These are phyloP conservation scores for Podabrus alpinus DNA, from an alignment of 2,888 invertebrate genomes.

Conservation along the genomic window DNA sequence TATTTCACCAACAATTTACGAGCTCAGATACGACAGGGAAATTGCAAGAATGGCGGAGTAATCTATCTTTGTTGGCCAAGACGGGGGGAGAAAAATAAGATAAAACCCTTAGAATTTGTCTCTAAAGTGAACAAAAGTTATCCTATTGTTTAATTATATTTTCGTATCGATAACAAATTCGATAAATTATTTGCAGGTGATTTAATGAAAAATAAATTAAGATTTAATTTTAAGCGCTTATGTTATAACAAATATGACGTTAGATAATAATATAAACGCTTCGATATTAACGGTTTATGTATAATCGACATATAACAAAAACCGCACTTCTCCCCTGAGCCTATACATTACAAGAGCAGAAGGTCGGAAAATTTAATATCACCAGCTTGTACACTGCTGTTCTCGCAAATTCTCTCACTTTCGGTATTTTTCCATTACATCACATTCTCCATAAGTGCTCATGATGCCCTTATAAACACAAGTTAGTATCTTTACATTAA, in stretches of 20 bases:
- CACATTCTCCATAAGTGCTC: conserved; percentile 47
- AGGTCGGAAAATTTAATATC: conserved; percentile 58
- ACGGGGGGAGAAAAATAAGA: conserved; percentile 59
- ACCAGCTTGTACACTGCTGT: conserved; percentile 52
- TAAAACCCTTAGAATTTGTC: conserved; percentile 57
- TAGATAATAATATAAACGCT: conserved; percentile 17
- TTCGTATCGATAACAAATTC: conserved; percentile 7
- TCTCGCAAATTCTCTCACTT: conserved; percentile 52
- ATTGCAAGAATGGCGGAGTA: conserved; percentile 91
- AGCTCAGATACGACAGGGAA: conserved; percentile 90
- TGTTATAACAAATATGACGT: background rate
- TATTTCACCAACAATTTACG: conserved; percentile 87
- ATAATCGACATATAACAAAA: conserved; percentile 52
- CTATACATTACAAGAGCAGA: conserved; percentile 56
- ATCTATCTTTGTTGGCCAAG: conserved; percentile 79
- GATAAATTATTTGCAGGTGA: background rate
- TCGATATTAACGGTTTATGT: conserved; percentile 37
- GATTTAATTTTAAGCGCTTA: background rate
- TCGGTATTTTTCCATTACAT: conserved; percentile 57
- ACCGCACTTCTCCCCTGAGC: conserved; percentile 50
- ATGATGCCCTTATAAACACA: conserved; percentile 27
- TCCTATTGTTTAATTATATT: conserved; percentile 34
- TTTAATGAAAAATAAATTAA: background rate
- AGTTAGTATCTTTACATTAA: conserved; percentile 24
- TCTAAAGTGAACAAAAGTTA: conserved; percentile 54